Conservation (phyloP, 2,113 vertebrate genomes). For the Erpornis zantholeuca region DNA sequence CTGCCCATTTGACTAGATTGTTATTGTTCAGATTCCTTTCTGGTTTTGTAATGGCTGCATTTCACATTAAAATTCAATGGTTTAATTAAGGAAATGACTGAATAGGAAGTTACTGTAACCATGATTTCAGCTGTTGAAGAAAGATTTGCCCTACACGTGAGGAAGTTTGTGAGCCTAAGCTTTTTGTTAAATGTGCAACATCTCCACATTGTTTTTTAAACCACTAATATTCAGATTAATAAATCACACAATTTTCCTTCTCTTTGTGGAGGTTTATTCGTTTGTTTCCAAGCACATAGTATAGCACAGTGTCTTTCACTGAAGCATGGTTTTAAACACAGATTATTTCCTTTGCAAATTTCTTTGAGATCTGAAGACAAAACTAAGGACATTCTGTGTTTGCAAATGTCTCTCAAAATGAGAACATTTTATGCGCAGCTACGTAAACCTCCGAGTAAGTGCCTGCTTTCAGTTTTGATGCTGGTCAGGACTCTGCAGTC, state of each 20-base stretch:
- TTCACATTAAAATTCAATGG: constrained; percentile 65
- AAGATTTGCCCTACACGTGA: constrained; percentile 36
- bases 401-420: not conserved
- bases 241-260: not conserved
- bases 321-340: not conserved
- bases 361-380: not conserved
- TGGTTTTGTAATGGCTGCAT: constrained; percentile 58
- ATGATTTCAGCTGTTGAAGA: constrained; percentile 62
- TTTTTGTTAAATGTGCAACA: not conserved
- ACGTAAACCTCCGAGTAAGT: not conserved
- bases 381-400: not conserved
- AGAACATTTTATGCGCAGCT: not conserved
- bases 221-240: not conserved
- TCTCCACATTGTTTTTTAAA: not conserved
- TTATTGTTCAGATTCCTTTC: constrained; percentile 64
- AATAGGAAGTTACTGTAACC: constrained; percentile 69
- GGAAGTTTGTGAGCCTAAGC: constrained; percentile 4
- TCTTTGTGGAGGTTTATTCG: not conserved
- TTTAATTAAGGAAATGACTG: constrained; percentile 72
- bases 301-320: not conserved
- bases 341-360: not conserved
- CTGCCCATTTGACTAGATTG: constrained; percentile 28
- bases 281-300: not conserved
- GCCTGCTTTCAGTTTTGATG: constrained; percentile 32
- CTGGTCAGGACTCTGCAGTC: not conserved